phyloP scores from a whole-genome alignment of 2,797 vertebrate genomes.

The Tangara arthus region DNA sequence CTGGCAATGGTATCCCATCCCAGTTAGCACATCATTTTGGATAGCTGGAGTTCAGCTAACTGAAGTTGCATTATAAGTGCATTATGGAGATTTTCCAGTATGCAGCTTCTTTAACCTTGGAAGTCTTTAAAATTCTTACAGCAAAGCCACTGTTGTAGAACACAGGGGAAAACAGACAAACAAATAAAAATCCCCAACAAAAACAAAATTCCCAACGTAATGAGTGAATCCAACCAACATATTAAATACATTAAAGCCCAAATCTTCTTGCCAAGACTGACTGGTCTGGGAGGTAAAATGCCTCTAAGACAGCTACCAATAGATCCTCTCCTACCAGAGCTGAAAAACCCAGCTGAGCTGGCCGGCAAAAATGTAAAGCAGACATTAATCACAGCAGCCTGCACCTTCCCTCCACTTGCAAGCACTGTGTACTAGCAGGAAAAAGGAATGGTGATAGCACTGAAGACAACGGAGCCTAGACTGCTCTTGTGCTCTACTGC shows the following conservation, averaged over 20 bases:
- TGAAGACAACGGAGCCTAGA: background rate
- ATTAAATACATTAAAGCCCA: conserved; percentile 4
- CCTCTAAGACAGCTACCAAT: background rate
- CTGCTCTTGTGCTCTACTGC: background rate
- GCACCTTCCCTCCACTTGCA: background rate
- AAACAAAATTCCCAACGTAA: background rate
- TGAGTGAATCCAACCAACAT: background rate
- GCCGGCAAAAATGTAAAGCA: conserved; percentile 28
- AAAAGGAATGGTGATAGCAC: background rate
- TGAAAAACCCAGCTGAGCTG: background rate
- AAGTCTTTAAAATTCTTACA: background rate
- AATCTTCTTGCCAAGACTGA: background rate
- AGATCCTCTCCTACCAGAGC: background rate
- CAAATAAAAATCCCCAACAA: background rate
- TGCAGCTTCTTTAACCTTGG: background rate
- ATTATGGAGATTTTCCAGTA: conserved; percentile 4
- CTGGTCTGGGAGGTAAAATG: background rate
- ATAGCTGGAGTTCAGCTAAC: background rate
- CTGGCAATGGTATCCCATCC: background rate
- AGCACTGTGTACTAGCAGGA: background rate
- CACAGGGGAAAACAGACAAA: background rate
- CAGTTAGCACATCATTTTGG: conserved; percentile 17
- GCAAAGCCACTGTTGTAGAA: background rate
- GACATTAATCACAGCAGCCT: conserved; percentile 4
- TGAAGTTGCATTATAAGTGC: background rate